Percentiles rank a stretch among this genome's conserved stretches.
These are phyloP conservation scores for Bedellia somnulentella DNA, from an alignment of 2,888 invertebrate species.

Conservation along the genomic window DNA sequence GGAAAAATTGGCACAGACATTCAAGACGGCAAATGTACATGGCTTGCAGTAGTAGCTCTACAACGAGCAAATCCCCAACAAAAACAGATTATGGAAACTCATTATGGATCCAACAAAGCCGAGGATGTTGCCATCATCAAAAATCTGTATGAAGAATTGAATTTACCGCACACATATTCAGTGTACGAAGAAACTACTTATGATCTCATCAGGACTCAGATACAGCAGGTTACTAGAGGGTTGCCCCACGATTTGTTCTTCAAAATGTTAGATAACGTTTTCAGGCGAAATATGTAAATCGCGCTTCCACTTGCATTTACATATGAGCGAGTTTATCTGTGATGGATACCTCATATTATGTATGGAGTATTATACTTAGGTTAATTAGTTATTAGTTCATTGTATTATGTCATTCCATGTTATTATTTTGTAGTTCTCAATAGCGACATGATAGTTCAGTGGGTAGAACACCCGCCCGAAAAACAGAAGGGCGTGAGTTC, in stretches of 20 bases:
- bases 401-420: no score
- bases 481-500: no score
- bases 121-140: constrained; percentile 71
- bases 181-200: constrained; percentile 83
- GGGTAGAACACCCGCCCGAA: no score
- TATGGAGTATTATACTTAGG: no score
- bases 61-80: constrained; percentile 75
- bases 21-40: constrained; percentile 93
- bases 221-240: constrained; percentile 80
- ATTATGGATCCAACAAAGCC: constrained; percentile 72
- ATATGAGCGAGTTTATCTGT: no score
- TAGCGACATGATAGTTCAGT: no score
- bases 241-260: constrained; percentile 81
- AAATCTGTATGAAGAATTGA: constrained; percentile 75
- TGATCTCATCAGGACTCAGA: constrained; percentile 78
- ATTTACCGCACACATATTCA: constrained; percentile 74
- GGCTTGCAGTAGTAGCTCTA: constrained; percentile 89
- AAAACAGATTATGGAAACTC: constrained; percentile 70
- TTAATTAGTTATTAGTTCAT: no score
- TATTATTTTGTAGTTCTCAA: no score
- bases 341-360: no score
- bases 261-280: constrained; percentile 79
- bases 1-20: constrained; percentile 94
- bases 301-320: no score
- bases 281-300: constrained; percentile 74